Evolutionary conservation across 2,113 vertebrate species (phyloP).

Genomic region (Crocuta crocuta): DNA sequence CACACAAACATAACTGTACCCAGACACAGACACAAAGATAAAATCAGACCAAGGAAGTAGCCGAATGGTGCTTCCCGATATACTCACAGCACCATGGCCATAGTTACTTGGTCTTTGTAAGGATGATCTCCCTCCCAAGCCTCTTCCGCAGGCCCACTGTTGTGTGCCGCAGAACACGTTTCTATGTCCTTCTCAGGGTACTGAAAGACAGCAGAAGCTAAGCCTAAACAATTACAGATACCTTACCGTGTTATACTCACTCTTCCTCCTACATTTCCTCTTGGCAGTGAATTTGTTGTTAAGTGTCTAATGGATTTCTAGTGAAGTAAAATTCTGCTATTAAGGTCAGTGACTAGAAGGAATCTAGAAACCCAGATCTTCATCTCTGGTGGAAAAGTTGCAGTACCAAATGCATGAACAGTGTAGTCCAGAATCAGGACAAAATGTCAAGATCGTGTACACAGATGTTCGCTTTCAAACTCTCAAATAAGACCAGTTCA

Average conservation of each 20-base stretch:
- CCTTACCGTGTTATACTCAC: neutral
- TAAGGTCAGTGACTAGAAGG: neutral
- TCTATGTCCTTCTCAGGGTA: neutral
- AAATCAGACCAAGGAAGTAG: conserved; percentile 28
- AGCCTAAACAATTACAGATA: neutral
- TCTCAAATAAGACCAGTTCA: neutral
- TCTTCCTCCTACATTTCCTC: neutral
- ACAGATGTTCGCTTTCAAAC: neutral
- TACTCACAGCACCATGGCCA: neutral
- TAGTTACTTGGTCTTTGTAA: neutral
- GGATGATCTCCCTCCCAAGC: neutral
- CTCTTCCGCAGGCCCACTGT: neutral
- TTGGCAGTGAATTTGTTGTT: neutral
- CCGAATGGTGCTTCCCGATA: neutral
- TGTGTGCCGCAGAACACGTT: neutral
- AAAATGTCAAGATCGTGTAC: neutral
- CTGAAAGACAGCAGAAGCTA: neutral
- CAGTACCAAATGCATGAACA: neutral
- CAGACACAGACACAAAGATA: conserved; percentile 64
- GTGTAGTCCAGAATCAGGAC: neutral
- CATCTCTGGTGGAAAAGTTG: neutral
- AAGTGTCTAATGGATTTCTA: neutral
- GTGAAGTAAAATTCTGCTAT: neutral
- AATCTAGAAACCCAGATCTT: conserved; percentile 20
- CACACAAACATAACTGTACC: neutral